These are phyloP conservation scores for Percopsis omiscomaycus DNA, from an alignment of 2,797 vertebrate genomes.

Conservation along the genomic window DNA sequence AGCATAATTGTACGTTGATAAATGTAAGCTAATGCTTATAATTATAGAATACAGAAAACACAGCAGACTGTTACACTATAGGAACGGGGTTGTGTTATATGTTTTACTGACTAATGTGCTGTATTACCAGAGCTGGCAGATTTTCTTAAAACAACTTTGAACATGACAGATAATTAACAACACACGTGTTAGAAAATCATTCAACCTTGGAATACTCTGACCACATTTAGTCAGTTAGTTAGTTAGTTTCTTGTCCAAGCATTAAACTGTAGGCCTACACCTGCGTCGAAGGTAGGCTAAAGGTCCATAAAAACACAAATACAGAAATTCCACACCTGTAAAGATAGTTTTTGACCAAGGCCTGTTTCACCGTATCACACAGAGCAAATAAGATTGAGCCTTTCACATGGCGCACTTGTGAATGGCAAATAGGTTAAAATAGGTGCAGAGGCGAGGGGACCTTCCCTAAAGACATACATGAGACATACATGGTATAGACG, in stretches of 20 bases:
- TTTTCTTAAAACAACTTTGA: no score
- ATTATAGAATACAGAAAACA: no score
- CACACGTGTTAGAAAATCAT: not conserved
- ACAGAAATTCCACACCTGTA: not conserved
- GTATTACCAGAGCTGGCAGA: no score
- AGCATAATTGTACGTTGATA: no score
- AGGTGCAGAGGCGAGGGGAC: constrained; percentile 48
- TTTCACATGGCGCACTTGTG: constrained; percentile 51
- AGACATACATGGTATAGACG: constrained; percentile 22
- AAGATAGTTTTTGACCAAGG: constrained; percentile 20
- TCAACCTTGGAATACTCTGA: not conserved
- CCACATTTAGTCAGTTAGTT: no score
- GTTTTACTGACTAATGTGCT: no score
- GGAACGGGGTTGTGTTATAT: no score
- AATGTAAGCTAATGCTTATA: no score
- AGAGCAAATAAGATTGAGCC: constrained; percentile 10
- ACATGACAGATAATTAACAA: no score
- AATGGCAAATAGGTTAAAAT: constrained; percentile 49
- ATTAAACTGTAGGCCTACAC: not conserved
- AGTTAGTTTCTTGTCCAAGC: no score
- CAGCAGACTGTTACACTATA: no score
- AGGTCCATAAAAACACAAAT: constrained; percentile 7
- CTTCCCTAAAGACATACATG: constrained; percentile 48
- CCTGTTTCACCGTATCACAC: constrained; percentile 21
- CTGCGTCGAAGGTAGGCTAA: not conserved